Percentiles rank a stretch among this genome's conserved stretches.
phyloP scores from a whole-genome alignment of 2,797 vertebrate species.

The Acrossocheilus wenchowensis region DNA sequence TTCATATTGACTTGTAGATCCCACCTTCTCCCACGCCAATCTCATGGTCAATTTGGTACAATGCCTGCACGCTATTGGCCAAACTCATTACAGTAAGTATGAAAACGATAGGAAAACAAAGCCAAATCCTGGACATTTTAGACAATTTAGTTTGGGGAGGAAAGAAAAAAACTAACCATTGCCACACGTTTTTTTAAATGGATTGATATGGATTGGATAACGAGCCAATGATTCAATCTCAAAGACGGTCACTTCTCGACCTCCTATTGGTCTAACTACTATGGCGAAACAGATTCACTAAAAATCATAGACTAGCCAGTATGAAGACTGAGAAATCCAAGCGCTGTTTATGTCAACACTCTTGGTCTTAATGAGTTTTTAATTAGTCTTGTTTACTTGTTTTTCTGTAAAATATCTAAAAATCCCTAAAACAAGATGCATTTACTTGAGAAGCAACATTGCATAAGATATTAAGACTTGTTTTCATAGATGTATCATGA shows the following conservation, averaged over 20 bases:
- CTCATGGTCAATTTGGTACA: neutral
- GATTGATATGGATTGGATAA: neutral
- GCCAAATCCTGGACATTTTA: neutral
- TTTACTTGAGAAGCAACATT: neutral
- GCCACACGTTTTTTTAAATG: neutral
- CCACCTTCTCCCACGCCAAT: neutral
- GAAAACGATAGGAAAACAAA: neutral
- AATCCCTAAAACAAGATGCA: neutral
- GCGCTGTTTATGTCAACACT: neutral
- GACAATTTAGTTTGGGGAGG: neutral
- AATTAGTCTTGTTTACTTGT: neutral
- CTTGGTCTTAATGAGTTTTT: neutral
- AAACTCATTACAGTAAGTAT: neutral
- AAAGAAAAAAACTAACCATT: neutral
- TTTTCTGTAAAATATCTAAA: slow-evolving; percentile 2
- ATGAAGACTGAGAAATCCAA: neutral
- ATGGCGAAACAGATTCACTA: neutral
- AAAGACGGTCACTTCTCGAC: neutral
- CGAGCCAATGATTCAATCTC: neutral
- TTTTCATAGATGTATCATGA: neutral
- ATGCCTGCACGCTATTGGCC: neutral
- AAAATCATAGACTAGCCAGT: neutral
- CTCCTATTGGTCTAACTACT: neutral
- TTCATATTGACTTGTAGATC: neutral
- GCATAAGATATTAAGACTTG: neutral